Conservation (phyloP, 1,140 invertebrate genomes). For the Drosophila sproati region DNA sequence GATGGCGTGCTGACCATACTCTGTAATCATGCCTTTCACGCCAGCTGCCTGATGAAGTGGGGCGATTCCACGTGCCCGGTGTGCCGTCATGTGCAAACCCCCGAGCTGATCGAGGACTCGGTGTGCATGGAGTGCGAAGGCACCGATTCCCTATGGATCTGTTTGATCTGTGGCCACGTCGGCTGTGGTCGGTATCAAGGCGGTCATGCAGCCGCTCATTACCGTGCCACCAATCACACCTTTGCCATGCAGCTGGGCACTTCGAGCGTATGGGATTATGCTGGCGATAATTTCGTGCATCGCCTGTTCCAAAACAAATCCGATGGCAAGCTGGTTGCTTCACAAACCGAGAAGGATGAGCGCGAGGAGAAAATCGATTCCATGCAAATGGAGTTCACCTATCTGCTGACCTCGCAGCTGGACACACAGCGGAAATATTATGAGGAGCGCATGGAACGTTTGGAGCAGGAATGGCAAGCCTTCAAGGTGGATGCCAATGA, state of each 20-base stretch:
- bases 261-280: conserved; percentile 96
- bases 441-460: conserved; percentile 91
- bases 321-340: conserved; percentile 98
- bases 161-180: conserved; percentile 98
- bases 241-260: conserved; percentile 98
- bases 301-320: conserved; percentile 97
- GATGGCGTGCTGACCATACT: conserved; percentile 98
- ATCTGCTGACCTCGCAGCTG: conserved; percentile 97
- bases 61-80: conserved; percentile 95
- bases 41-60: conserved; percentile 97
- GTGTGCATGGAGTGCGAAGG: conserved; percentile 92
- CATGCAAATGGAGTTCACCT: conserved; percentile 97
- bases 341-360: conserved; percentile 86
- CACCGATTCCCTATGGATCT: conserved; percentile 97
- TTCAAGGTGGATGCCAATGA: conserved; percentile 82
- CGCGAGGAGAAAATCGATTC: conserved; percentile 96
- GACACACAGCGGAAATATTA: conserved; percentile 97
- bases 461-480: conserved; percentile 85
- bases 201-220: conserved; percentile 93
- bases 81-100: conserved; percentile 95
- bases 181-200: conserved; percentile 93
- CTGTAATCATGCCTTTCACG: conserved; percentile 99
- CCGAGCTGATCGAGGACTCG: conserved; percentile 93
- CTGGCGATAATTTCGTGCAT: conserved; percentile 98
- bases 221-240: conserved; percentile 97